Evolutionary conservation across 2,797 vertebrate species (phyloP).

Genomic region (Fringilla coelebs): DNA sequence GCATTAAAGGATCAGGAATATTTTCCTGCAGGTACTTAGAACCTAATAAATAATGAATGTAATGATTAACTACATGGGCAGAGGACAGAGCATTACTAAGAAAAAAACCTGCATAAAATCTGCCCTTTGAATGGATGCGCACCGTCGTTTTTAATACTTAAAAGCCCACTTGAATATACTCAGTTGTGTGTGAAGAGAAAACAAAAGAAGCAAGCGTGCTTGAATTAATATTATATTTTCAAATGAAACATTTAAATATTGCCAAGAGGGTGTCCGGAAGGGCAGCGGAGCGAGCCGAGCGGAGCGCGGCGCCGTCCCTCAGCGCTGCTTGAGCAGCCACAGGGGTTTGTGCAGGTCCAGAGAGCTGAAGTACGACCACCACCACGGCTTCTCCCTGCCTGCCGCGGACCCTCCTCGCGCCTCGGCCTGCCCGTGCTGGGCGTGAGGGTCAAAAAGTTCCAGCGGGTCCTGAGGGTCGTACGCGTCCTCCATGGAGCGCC

Average conservation of each 20-base stretch:
- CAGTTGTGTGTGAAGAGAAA: background rate
- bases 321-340: slow-evolving; percentile 89
- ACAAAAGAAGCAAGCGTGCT: background rate
- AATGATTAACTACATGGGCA: slow-evolving; percentile 18
- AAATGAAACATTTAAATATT: slow-evolving; percentile 46
- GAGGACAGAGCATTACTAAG: background rate
- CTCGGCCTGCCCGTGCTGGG: background rate
- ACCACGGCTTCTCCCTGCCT: slow-evolving; percentile 89
- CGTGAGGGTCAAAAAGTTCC: slow-evolving; percentile 79
- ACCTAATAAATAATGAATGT: slow-evolving; percentile 54
- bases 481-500: slow-evolving; percentile 38
- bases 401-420: background rate
- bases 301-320: background rate
- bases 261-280: background rate
- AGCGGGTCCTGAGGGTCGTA: slow-evolving; percentile 79
- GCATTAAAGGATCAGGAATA: slow-evolving; percentile 49
- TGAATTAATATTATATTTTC: background rate
- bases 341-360: slow-evolving; percentile 82
- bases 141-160: slow-evolving; percentile 39
- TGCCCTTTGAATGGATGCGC: background rate
- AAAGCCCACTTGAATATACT: background rate
- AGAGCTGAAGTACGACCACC: slow-evolving; percentile 95
- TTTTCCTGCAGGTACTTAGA: slow-evolving; percentile 50
- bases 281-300: background rate
- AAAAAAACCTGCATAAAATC: background rate